Base-by-base conservation (phyloP, 2,797 vertebrate species). In the Sebastiscus tertius region DNA sequence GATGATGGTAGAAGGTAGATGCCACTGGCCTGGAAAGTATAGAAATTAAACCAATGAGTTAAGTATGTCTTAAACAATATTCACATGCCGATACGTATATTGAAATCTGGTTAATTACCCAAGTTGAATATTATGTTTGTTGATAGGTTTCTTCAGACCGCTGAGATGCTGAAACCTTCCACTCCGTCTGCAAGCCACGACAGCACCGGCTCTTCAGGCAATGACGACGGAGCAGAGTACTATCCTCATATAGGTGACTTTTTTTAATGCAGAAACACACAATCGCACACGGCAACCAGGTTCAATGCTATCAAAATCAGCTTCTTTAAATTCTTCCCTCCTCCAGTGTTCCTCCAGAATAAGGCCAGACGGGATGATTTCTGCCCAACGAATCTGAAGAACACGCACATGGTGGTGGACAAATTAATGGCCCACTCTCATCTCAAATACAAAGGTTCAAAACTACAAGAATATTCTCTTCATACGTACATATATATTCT, bases 131-230 rank as follows among this genome's bases (percentile, higher is more conserved):
- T 34, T 11, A 2, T 75, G 11, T 78, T 69, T 70, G 0, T 82
- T 11, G 1, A n/a, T 42, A 98, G 97, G 90, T 98, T 98, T 89
- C 95, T 98, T 13, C 97, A 97, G 90, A 97, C 97, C 0, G 97
- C 97, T 1, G 97, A 98, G 92, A 98, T 98, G 97, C 90, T 97
- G 82, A 98, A 98, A 80, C 97, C 97, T 1, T 98, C 97, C 8
- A 97, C 97, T 11, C 97, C 97, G 0, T 98, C 97, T 24, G 96
- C 97, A 64, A 97, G 96, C 89, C 97, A 98, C 0, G 97, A 98
- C 91, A 96, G 95, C 90, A 93, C 93, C 1, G 95, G 96, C n/a
- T 96, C 96, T 0, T 94, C 96, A 0, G 96, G 97, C 72, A 93
- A 84, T 0, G 97, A 98, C 0, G 97, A 98, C 29, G 97, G 96